Percentiles rank a stretch among this genome's conserved stretches.
These are phyloP conservation scores for Ganaspis sp. DNA, from an alignment of 1,140 invertebrate species.

Conservation along the genomic window DNA sequence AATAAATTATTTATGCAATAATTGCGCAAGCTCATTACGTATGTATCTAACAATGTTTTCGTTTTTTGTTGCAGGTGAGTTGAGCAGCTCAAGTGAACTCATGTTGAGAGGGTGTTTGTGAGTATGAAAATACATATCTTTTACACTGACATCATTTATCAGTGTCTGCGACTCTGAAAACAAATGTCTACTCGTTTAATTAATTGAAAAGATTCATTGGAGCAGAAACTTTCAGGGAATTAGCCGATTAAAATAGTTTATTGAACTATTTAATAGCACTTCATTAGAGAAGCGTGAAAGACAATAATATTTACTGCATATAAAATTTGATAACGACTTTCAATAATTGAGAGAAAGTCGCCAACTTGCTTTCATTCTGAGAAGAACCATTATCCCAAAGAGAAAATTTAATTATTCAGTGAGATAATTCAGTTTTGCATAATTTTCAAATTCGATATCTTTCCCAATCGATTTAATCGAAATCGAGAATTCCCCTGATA, in stretches of 20 bases:
- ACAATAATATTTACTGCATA: conserved; percentile 16
- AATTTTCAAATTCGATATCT: conserved; percentile 2
- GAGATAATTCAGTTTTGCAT: conserved; percentile 15
- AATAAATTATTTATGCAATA: neutral
- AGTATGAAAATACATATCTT: neutral
- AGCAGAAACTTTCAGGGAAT: neutral
- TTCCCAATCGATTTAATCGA: too few species aligned
- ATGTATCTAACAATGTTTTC: neutral
- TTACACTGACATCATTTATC: neutral
- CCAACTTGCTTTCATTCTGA: neutral
- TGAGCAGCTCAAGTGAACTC: neutral
- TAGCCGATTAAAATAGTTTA: neutral
- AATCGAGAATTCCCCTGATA: too few species aligned
- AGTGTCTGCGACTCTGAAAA: neutral
- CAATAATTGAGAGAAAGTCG: conserved; percentile 22
- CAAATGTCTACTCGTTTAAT: neutral
- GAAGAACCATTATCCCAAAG: neutral
- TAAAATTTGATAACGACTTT: conserved; percentile 26
- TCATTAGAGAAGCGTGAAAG: conserved; percentile 11
- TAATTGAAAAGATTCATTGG: neutral
- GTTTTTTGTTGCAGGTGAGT: conserved; percentile 15
- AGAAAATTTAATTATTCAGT: conserved; percentile 14
- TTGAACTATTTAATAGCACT: neutral
- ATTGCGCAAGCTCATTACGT: neutral
- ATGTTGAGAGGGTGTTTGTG: neutral